Evolutionary conservation across 2,113 vertebrate genomes (phyloP).

Genomic region (Ctenomys sociabilis): DNA sequence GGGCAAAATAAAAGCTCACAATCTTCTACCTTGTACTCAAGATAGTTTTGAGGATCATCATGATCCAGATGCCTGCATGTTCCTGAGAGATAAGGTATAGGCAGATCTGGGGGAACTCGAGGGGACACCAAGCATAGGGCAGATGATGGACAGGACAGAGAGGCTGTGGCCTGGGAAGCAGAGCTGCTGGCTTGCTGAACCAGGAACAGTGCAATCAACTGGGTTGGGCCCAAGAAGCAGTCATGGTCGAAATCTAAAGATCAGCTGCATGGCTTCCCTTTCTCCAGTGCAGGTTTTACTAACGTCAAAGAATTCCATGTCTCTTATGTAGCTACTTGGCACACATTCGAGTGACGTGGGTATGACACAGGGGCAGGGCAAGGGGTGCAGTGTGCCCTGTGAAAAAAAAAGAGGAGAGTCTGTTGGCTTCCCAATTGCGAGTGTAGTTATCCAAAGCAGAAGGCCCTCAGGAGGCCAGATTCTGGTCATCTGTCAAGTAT

Average conservation of each 20-base stretch:
- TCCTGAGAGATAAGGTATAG: background rate
- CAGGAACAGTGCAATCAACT: background rate
- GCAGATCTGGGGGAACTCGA: background rate
- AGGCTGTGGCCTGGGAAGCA: background rate
- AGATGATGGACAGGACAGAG: background rate
- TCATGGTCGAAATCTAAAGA: slow-evolving; percentile 57
- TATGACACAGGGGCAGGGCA: slow-evolving; percentile 57
- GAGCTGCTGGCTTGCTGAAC: background rate
- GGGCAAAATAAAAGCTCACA: background rate
- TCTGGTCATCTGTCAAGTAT: background rate
- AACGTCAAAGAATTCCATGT: slow-evolving; percentile 76
- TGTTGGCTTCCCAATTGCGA: background rate
- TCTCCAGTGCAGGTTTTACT: slow-evolving; percentile 45
- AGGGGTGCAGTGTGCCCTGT: slow-evolving; percentile 26
- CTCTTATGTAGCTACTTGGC: slow-evolving; percentile 70
- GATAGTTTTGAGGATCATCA: background rate
- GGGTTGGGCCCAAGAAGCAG: slow-evolving; percentile 50
- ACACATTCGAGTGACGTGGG: slow-evolving; percentile 61
- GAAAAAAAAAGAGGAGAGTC: background rate
- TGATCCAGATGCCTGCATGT: background rate
- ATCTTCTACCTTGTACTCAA: background rate
- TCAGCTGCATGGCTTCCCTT: slow-evolving; percentile 67
- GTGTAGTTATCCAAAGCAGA: background rate
- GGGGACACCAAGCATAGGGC: background rate
- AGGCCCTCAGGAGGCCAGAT: background rate